Conservation (phyloP, 2,113 vertebrate species). For the Sclerurus mexicanus region DNA sequence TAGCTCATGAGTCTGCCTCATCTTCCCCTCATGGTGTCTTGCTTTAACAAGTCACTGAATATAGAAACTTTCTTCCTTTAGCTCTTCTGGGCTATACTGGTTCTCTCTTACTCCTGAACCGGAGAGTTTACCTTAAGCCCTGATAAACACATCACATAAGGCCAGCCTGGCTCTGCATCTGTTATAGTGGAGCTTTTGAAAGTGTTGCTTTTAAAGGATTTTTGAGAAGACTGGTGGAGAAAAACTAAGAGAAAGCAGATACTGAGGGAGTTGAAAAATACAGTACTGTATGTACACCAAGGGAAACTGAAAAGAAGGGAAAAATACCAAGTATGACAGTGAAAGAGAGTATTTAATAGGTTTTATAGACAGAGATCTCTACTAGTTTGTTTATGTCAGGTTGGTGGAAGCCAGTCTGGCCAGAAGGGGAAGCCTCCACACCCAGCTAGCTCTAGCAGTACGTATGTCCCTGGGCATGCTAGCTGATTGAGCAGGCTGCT, state of each 20-base stretch:
- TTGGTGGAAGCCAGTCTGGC: neutral
- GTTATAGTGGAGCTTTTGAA: neutral
- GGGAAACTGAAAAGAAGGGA: neutral
- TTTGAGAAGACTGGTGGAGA: neutral
- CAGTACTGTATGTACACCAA: neutral
- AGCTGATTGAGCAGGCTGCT: neutral
- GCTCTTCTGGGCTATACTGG: neutral
- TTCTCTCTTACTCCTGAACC: neutral
- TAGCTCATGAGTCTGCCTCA: rapidly evolving
- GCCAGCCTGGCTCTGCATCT: neutral
- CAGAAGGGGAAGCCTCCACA: neutral
- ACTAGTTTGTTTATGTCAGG: neutral
- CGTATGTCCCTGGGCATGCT: neutral
- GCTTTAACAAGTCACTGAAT: neutral
- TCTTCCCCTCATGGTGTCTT: neutral
- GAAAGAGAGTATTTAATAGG: neutral
- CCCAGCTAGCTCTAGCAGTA: neutral
- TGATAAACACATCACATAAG: rapidly evolving
- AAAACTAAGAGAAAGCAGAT: neutral
- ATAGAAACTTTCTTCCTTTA: neutral
- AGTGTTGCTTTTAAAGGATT: neutral
- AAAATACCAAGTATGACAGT: neutral
- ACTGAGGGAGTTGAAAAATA: neutral
- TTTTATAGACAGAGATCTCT: neutral
- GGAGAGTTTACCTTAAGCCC: neutral